These are phyloP conservation scores for Bovichtus variegatus DNA, from an alignment of 2,797 vertebrate genomes.

Conservation along the genomic window DNA sequence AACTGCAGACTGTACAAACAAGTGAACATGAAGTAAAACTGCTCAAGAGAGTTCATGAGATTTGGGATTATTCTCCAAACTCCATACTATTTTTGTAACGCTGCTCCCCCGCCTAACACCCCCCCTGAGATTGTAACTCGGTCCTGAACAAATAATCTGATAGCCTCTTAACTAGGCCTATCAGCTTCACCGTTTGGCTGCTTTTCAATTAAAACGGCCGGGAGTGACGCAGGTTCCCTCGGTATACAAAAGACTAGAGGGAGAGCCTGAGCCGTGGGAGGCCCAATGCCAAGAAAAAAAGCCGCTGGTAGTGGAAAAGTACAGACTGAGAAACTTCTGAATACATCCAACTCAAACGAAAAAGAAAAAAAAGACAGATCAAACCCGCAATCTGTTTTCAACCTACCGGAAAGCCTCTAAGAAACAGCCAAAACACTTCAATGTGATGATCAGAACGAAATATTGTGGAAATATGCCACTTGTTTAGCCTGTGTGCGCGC, in stretches of 20 bases:
- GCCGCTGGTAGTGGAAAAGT: slow-evolving; percentile 81
- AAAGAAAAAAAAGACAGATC: neutral
- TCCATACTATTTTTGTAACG: slow-evolving; percentile 8
- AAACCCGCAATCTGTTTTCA: neutral
- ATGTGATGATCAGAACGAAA: neutral
- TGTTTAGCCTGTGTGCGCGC: neutral
- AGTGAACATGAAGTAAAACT: neutral
- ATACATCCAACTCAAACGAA: neutral
- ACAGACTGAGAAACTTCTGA: slow-evolving; percentile 61
- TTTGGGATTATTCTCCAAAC: neutral
- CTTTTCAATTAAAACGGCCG: slow-evolving; percentile 44
- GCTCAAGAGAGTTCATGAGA: neutral
- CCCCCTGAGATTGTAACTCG: neutral
- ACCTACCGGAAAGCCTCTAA: neutral
- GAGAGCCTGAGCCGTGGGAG: slow-evolving; percentile 47
- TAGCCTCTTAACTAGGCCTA: slow-evolving; percentile 34
- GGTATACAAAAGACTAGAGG: slow-evolving; percentile 51
- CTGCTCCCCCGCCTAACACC: neutral
- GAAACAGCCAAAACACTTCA: neutral
- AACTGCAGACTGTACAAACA: neutral
- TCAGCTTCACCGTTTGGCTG: slow-evolving; percentile 57
- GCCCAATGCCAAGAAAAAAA: slow-evolving; percentile 74
- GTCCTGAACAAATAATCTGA: slow-evolving; percentile 44
- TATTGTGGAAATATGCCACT: neutral
- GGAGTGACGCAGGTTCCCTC: slow-evolving; percentile 60